A percentile compares a stretch with the other conserved stretches of the same genome.
Conservation (phyloP, 2,888 invertebrate species). For the Psylliodes chrysocephalus region DNA sequence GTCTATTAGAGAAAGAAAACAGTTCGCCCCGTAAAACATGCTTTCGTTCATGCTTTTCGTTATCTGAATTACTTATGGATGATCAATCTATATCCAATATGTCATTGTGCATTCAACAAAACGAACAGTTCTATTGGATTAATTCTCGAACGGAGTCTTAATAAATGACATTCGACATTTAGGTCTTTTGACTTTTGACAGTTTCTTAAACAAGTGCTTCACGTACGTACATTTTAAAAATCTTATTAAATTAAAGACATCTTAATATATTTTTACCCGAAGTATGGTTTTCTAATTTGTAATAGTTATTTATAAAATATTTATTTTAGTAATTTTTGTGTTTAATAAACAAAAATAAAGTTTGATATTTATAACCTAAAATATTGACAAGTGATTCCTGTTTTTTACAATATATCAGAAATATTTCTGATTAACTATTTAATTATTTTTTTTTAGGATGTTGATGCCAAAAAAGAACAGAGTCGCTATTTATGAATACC, state of each 20-base stretch:
- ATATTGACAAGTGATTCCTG: background rate
- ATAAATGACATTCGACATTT: background rate
- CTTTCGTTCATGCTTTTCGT: too few relatives aligned
- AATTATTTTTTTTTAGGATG: conserved; percentile 76
- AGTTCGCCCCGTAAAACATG: too few relatives aligned
- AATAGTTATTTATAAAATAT: background rate
- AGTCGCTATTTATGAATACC: conserved; percentile 95
- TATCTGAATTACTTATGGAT: too few relatives aligned
- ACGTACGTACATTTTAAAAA: conserved; percentile 38
- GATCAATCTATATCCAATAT: too few relatives aligned
- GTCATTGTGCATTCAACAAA: too few relatives aligned
- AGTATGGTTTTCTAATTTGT: conserved; percentile 1
- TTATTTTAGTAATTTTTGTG: background rate
- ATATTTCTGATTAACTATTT: background rate
- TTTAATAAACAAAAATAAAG: background rate
- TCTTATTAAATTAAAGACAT: conserved; percentile 39
- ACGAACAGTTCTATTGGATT: too few relatives aligned
- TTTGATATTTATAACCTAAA: conserved; percentile 1
- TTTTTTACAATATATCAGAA: background rate
- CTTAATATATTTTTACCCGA: conserved; percentile 14
- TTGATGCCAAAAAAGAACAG: conserved; percentile 99
- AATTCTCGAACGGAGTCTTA: too few relatives aligned
- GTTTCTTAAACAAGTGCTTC: conserved; percentile 35
- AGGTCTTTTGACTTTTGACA: conserved; percentile 38
- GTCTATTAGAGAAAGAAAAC: too few relatives aligned